Conservation (phyloP, 2,797 vertebrate genomes). For the Macrochelys suwanniensis region DNA sequence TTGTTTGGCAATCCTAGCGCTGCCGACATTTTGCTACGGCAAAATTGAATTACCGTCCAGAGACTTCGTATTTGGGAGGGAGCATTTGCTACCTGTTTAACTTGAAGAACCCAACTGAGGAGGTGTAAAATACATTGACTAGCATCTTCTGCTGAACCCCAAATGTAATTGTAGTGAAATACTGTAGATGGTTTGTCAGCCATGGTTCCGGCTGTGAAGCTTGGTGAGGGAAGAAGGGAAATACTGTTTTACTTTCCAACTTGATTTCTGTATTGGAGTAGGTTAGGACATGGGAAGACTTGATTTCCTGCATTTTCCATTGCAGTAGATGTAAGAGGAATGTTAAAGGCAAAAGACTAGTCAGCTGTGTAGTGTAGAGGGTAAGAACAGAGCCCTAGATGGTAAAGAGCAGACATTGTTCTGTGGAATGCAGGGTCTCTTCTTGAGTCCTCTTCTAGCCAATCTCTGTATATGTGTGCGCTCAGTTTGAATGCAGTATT, state of each 20-base stretch:
- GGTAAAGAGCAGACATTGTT: background rate
- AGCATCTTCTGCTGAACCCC: slow-evolving; percentile 51
- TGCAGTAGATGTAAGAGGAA: background rate
- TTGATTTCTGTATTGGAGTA: background rate
- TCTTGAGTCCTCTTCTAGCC: background rate
- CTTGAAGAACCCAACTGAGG: slow-evolving; percentile 37
- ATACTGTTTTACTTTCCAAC: background rate
- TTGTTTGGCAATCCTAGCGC: background rate
- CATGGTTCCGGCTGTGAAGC: slow-evolving; percentile 10
- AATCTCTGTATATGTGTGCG: background rate
- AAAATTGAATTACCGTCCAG: background rate
- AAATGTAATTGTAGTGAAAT: slow-evolving; percentile 20
- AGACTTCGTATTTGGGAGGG: background rate
- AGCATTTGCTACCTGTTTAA: slow-evolving; percentile 41
- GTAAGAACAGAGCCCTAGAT: background rate
- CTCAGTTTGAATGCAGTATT: background rate
- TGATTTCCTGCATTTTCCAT: background rate
- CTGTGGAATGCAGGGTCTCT: background rate
- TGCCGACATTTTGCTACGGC: background rate
- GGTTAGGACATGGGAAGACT: background rate
- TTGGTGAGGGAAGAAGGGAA: slow-evolving; percentile 10
- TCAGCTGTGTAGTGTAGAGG: background rate
- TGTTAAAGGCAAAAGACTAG: background rate
- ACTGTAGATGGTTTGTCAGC: slow-evolving; percentile 31
- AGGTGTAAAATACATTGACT: slow-evolving; percentile 44